A percentile compares a stretch with the other conserved stretches of the same genome.
Evolutionary conservation across 2,797 vertebrate genomes (phyloP).

Genomic region (Eptatretus atami): DNA sequence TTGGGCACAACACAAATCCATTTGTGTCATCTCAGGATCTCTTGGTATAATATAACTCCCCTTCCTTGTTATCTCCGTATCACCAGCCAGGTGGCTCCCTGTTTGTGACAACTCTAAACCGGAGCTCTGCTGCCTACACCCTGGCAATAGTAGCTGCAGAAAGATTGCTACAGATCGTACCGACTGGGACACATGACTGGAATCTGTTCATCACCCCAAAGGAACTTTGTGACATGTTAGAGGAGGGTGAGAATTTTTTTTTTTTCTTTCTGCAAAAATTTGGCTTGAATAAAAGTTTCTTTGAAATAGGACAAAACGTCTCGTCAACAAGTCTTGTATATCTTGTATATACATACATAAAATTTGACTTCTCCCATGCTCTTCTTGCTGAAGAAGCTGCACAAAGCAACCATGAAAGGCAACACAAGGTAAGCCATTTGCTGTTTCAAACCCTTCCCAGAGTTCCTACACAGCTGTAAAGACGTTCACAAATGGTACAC

Average conservation of each 20-base stretch:
- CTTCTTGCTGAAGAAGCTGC: not conserved
- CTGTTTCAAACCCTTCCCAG: too few relatives aligned
- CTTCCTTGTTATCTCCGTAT: conserved; percentile 9
- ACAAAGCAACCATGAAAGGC: not conserved
- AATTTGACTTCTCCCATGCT: not conserved
- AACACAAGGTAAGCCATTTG: too few relatives aligned
- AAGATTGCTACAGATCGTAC: conserved; percentile 38
- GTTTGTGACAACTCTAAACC: conserved; percentile 76
- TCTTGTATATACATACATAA: too few relatives aligned
- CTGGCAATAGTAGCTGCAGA: conserved; percentile 50
- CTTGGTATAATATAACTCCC: too few relatives aligned
- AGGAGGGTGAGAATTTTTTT: not conserved
- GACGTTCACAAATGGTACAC: too few relatives aligned
- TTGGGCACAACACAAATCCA: too few relatives aligned
- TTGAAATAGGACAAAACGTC: too few relatives aligned
- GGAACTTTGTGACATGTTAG: not conserved
- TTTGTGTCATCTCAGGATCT: too few relatives aligned
- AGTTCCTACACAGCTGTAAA: too few relatives aligned
- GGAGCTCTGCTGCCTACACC: conserved; percentile 49
- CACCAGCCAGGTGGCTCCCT: conserved; percentile 50
- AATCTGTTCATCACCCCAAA: conserved; percentile 55
- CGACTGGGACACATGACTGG: conserved; percentile 66
- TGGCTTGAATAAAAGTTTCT: too few relatives aligned
- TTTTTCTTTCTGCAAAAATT: too few relatives aligned
- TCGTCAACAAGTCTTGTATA: too few relatives aligned